These are phyloP conservation scores for Trichopria drosophilae DNA, from an alignment of 2,888 invertebrate species.

Conservation along the genomic window DNA sequence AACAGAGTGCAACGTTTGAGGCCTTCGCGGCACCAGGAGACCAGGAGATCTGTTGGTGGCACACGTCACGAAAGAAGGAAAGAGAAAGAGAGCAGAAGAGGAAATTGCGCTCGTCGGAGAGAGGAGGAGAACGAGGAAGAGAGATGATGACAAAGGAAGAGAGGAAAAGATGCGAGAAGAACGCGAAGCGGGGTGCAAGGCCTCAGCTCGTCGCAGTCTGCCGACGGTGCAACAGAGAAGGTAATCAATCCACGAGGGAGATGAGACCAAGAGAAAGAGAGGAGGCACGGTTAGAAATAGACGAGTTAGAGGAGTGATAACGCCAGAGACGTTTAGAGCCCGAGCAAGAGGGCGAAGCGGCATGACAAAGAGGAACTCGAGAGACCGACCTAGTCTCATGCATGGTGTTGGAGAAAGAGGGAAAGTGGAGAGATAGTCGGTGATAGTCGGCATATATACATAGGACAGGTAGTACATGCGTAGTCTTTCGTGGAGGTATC, in stretches of 20 bases:
- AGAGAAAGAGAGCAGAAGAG: constrained; percentile 27
- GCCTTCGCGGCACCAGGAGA: constrained; percentile 55
- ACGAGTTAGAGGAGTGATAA: constrained; percentile 4
- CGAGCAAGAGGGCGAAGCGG: too few species aligned
- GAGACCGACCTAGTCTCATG: too few species aligned
- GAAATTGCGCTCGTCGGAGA: too few species aligned
- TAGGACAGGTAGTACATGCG: too few species aligned
- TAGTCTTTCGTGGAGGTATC: too few species aligned
- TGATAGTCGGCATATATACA: too few species aligned
- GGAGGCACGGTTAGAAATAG: constrained; percentile 16
- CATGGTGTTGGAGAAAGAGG: too few species aligned
- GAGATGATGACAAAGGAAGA: constrained; percentile 27
- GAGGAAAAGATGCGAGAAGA: constrained; percentile 12
- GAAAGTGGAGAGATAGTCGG: too few species aligned
- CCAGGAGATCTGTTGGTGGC: constrained; percentile 38
- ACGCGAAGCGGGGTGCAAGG: constrained; percentile 14
- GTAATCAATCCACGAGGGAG: constrained; percentile 10
- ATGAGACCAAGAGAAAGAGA: constrained; percentile 17
- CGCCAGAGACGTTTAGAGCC: too few species aligned
- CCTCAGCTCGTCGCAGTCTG: constrained; percentile 26
- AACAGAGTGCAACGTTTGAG: constrained; percentile 56
- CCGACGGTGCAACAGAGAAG: too few species aligned
- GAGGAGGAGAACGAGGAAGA: constrained; percentile 25
- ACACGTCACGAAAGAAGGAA: constrained; percentile 18
- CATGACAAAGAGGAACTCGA: too few species aligned